A percentile compares a stretch with the other conserved stretches of the same genome.
phyloP scores from a whole-genome alignment of 2,888 invertebrate species.

The Cheilosia pagana region DNA sequence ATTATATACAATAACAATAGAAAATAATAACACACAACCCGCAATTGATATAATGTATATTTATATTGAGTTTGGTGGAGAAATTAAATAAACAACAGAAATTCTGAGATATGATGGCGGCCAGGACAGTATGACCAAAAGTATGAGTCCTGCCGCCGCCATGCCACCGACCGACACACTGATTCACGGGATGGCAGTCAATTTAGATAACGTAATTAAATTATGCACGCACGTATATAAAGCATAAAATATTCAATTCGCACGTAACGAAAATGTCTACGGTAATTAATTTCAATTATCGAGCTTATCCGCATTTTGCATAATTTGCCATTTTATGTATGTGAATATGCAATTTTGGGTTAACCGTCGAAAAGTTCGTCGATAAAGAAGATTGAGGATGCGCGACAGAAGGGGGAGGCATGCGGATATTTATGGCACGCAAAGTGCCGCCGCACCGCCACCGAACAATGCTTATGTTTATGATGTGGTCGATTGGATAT shows the following conservation, averaged over 20 bases:
- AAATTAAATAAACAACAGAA: conserved; percentile 11
- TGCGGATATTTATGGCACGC: conserved; percentile 20
- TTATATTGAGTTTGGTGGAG: not conserved
- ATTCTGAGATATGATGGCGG: conserved; percentile 37
- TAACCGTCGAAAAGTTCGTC: conserved; percentile 53
- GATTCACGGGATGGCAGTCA: conserved; percentile 73
- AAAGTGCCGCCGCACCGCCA: conserved; percentile 18
- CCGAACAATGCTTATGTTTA: conserved; percentile 46
- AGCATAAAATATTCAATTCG: conserved; percentile 75
- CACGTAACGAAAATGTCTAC: conserved; percentile 74
- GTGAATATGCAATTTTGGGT: conserved; percentile 63
- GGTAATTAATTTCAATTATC: conserved; percentile 78
- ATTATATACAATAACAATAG: conserved; percentile 42
- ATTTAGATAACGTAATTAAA: conserved; percentile 77
- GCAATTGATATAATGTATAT: conserved; percentile 1
- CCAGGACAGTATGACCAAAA: not conserved
- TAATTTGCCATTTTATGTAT: conserved; percentile 74
- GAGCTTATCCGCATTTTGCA: conserved; percentile 76
- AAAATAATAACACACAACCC: conserved; percentile 10
- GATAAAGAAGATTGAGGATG: conserved; percentile 54
- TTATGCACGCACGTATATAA: conserved; percentile 73
- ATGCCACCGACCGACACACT: conserved; percentile 39
- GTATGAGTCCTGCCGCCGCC: conserved; percentile 28
- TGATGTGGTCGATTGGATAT: conserved; percentile 53
- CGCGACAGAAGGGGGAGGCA: not conserved